Base-by-base conservation (phyloP, 2,797 vertebrate species). In the Paedocypris micromegethes region DNA sequence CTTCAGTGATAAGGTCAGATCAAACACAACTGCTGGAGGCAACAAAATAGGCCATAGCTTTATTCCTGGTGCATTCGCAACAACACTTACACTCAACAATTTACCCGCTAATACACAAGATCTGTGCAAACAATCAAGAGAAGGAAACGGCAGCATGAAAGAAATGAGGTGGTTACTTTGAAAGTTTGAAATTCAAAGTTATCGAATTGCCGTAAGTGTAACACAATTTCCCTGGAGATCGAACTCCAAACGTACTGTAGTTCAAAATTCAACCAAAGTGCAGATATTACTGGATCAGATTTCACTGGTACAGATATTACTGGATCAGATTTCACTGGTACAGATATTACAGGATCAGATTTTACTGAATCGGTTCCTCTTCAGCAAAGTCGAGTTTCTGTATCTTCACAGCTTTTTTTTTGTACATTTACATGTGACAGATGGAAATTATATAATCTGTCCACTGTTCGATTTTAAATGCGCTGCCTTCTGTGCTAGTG, bases 1-100 rank as follows among this genome's bases (percentile, higher is more conserved):
- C 43, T 78, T 75, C 69, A 74, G 79, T 88, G 86, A 89, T 88
- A 88, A 90, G 87, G 87, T 89, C 88, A 89, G 83, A 68, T 55
- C 79, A 83, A 80, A 81, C 80, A 85, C 79, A 64, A 78, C 78
- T 63, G 76, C 85, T 74, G 77, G 81, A 76, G 80, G 85, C 84
- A 81, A 83, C 81, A 78, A 80, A 86, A 88, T 86, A 84, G 83
- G 23, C 23, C 80, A 76, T 83, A 64, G 61, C 42, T 86, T 84
- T 85, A 87, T 86, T 84, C 81, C 76, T 77, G 72, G 76, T 79
- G 71, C 75, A 64, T 73, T 70, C 66, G 59, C 62, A 46, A 57
- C 56, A 64, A 67, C 44, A 44, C 60, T 54, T 41, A 57, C 44
- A 60, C 47, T 46, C 68, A 55, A 3, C 37, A 3, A 55, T 53